Base-by-base conservation (phyloP, 2,888 invertebrate genomes). In the Palloptera scutellata region DNA sequence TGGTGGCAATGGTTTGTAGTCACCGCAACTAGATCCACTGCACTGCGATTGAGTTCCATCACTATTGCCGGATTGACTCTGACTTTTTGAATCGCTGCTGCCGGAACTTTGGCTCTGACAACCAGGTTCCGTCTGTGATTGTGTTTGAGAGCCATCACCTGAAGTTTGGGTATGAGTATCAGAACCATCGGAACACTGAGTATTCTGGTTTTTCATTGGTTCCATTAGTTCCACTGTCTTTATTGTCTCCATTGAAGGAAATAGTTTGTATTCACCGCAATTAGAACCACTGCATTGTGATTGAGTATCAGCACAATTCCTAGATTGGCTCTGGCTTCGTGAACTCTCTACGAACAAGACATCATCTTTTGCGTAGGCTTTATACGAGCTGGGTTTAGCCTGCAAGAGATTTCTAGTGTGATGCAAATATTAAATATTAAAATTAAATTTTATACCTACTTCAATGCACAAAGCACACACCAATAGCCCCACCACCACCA, bases 31-130 rank as follows among this genome's bases (percentile, higher is more conserved):
- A 1, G 70, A 9, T 0, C 78, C 79, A 43, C 60, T 74, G 72
- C 78, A 77, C 64, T 77, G 77, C 12, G 73, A 68, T 53, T 78
- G 79, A 48, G 57, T 70, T 54, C 79, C 77, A 30, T 53, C 69
- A 55, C 79, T 79, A 30, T 12, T 43, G 15, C 40, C 64, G 1
- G 41, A 40, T 15, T 48, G 51, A 19, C 17, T 59, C 45, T 64
- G 64, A 52, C 52, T 59, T 48, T 64, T 58, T 1, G 52, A 11
- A 17, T 58, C 52, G 40, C 12, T 54, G 17, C 11, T 42, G 17
- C 11, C 42, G 13, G 17, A 17, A n/a, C 13, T 53, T 43, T 60
- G 60, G 13, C 17, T 45, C 60, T 60, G 60, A 48, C 45, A 45
- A 2, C 60, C 60, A 19, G 60, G 20, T 17, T 45, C 60, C 5